Evolutionary conservation across 2,888 invertebrate genomes (phyloP).

Genomic region (Uropetala carovei): DNA sequence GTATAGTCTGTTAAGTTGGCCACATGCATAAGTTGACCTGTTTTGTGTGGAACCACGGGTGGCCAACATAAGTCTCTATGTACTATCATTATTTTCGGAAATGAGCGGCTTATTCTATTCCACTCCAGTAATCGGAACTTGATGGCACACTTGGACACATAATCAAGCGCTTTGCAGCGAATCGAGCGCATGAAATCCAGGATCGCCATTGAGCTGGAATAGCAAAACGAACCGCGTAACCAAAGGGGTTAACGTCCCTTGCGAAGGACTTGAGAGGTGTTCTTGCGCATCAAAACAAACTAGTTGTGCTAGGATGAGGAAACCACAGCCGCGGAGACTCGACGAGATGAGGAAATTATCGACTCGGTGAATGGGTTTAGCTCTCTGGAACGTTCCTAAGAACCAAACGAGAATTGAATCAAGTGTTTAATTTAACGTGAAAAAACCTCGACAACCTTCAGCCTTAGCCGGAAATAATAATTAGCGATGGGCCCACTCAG

Average conservation of each 20-base stretch:
- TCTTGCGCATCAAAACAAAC: constrained; percentile 1
- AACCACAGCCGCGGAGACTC: not conserved
- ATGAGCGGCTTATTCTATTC: too few species aligned
- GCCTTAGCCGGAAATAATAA: not conserved
- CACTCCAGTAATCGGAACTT: too few species aligned
- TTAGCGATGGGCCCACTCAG: too few species aligned
- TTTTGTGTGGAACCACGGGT: too few species aligned
- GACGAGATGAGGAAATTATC: not conserved
- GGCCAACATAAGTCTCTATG: too few species aligned
- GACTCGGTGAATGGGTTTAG: not conserved
- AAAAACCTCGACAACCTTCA: not conserved
- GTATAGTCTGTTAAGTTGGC: too few species aligned
- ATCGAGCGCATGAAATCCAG: not conserved
- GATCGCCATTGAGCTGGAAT: not conserved
- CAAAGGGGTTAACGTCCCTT: constrained; percentile 11
- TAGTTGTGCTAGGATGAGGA: not conserved
- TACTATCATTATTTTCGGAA: too few species aligned
- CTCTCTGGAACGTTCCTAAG: not conserved
- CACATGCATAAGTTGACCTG: too few species aligned
- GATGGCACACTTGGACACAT: too few species aligned
- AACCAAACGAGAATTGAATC: not conserved
- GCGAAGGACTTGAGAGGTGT: not conserved
- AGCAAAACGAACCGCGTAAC: not conserved
- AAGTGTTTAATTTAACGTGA: not conserved
- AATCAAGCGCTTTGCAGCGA: not conserved